phyloP scores from a whole-genome alignment of 1,140 invertebrate genomes.

The Brachionus angularis region DNA sequence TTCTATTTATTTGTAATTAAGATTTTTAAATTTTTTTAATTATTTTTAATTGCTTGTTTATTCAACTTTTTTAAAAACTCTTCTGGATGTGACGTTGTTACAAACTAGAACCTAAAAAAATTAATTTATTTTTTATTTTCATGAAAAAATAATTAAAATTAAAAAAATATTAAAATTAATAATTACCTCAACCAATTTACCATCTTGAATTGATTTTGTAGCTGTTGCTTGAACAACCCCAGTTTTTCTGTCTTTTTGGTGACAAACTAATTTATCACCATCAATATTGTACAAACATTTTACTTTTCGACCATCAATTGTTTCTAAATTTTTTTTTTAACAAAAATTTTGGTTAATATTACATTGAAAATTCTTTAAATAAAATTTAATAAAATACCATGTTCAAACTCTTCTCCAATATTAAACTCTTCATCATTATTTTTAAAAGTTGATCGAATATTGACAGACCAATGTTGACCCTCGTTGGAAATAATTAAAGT shows the following conservation, averaged over 20 bases:
- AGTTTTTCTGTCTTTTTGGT: slow-evolving; percentile 20
- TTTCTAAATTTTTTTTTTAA: slow-evolving; percentile 7
- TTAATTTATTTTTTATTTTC: neutral
- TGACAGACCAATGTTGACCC: slow-evolving; percentile 68
- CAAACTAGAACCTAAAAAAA: neutral
- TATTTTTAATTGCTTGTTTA: no score
- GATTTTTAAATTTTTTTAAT: neutral
- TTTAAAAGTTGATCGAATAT: slow-evolving; percentile 78
- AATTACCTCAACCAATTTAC: slow-evolving; percentile 25
- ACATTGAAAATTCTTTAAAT: neutral
- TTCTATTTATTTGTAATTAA: neutral
- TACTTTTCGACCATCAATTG: slow-evolving; percentile 36
- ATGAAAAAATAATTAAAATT: no score
- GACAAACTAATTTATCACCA: slow-evolving; percentile 18
- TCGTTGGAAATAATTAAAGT: slow-evolving; percentile 69
- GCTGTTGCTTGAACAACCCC: slow-evolving; percentile 15
- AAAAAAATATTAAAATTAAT: neutral
- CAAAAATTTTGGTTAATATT: neutral
- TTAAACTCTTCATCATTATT: slow-evolving; percentile 72
- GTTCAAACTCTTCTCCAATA: slow-evolving; percentile 75
- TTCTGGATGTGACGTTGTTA: neutral
- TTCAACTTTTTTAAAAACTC: no score
- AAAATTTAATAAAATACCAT: slow-evolving; percentile 55
- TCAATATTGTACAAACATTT: slow-evolving; percentile 24
- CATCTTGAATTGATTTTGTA: slow-evolving; percentile 14